These are phyloP conservation scores for Gephyroberyx darwinii DNA, from an alignment of 2,797 vertebrate genomes.

Conservation along the genomic window DNA sequence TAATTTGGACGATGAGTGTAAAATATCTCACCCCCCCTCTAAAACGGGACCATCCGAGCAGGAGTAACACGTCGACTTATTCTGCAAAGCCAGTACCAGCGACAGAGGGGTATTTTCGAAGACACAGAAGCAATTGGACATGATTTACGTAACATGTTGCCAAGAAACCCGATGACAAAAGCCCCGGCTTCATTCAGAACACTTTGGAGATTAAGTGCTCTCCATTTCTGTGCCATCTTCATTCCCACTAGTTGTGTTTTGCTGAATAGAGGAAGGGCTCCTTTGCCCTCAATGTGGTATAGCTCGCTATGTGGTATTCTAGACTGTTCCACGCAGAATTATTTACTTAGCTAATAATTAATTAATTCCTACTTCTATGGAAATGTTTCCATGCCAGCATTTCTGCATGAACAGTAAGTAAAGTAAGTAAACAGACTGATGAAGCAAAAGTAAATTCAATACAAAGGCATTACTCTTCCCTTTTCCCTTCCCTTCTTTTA, in stretches of 20 bases:
- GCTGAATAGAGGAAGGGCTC: slow-evolving; percentile 35
- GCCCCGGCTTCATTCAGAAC: slow-evolving; percentile 53
- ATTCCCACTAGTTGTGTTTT: slow-evolving; percentile 46
- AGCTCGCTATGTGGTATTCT: slow-evolving; percentile 27
- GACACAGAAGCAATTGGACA: slow-evolving; percentile 46
- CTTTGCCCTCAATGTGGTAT: slow-evolving; percentile 20
- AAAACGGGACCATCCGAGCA: slow-evolving; percentile 38
- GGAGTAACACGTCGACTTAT: slow-evolving; percentile 31
- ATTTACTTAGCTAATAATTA: slow-evolving; percentile 29
- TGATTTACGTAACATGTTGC: slow-evolving; percentile 49
- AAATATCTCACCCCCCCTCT: slow-evolving; percentile 35
- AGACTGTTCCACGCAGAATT: slow-evolving; percentile 29
- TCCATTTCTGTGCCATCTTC: slow-evolving; percentile 54
- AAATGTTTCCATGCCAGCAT: slow-evolving; percentile 24
- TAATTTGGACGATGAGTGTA: slow-evolving; percentile 63
- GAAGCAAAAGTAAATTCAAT: slow-evolving; percentile 15
- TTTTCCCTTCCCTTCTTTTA: slow-evolving; percentile 9
- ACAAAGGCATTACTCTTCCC: slow-evolving; percentile 3
- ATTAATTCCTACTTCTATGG: slow-evolving; percentile 55
- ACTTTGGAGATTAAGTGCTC: slow-evolving; percentile 64
- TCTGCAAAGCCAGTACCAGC: slow-evolving; percentile 41
- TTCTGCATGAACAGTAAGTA: background rate
- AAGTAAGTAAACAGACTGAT: slow-evolving; percentile 13
- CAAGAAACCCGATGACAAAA: slow-evolving; percentile 63
- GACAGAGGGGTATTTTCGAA: slow-evolving; percentile 45